A percentile compares a stretch with the other conserved stretches of the same genome.
phyloP scores from a whole-genome alignment of 2,113 vertebrate species.

The Plotosus lineatus region DNA sequence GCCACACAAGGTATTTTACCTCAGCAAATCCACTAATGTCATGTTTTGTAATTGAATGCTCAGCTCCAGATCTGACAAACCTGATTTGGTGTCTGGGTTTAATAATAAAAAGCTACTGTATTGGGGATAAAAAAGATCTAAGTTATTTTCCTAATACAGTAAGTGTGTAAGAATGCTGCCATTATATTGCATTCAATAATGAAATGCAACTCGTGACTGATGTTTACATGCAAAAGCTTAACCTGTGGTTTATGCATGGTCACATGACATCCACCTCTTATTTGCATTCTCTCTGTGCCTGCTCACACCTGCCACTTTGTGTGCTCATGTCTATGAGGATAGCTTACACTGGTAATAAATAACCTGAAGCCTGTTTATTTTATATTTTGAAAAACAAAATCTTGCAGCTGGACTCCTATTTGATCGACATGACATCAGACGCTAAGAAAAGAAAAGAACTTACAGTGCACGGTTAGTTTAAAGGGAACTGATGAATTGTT shows the following conservation, averaged over 20 bases:
- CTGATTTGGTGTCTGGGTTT: not conserved
- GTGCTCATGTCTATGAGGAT: not conserved
- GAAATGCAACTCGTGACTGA: not conserved
- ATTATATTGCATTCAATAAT: not conserved
- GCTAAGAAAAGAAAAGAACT: conserved; percentile 51
- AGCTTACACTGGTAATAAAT: not conserved
- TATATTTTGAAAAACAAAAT: not conserved
- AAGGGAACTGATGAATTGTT: conserved; percentile 61
- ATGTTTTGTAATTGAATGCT: not conserved
- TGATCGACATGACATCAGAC: not conserved
- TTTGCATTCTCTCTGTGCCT: not conserved
- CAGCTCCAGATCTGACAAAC: not conserved
- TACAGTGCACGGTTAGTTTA: conserved; percentile 70
- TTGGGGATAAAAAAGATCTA: not conserved
- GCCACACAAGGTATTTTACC: not conserved
- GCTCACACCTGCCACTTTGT: not conserved
- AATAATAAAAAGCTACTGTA: not conserved
- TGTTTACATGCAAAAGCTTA: not conserved
- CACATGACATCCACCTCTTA: not conserved
- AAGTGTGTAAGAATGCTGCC: not conserved
- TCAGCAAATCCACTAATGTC: not conserved
- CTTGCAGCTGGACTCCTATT: not conserved
- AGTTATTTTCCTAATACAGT: not conserved
- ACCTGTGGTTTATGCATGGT: not conserved
- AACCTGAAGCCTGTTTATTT: not conserved